Conservation (phyloP, 2,888 invertebrate species). For the Ametastegia equiseti region DNA sequence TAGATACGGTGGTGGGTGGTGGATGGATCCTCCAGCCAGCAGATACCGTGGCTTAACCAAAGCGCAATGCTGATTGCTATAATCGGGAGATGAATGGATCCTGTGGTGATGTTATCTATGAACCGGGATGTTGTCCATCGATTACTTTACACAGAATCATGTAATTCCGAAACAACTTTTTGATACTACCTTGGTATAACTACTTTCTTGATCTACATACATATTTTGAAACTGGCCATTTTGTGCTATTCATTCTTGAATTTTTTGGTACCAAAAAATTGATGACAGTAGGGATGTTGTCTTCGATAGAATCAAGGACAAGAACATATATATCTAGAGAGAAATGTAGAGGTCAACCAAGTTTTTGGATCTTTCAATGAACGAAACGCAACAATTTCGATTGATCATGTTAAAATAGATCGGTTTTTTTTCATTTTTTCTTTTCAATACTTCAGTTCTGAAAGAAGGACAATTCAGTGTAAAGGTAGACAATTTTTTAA, state of each 20-base stretch:
- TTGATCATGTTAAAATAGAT: background rate
- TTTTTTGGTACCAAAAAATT: too few species aligned
- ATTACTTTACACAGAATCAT: slow-evolving; percentile 15
- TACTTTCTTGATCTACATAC: background rate
- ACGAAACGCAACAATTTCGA: background rate
- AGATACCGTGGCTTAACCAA: slow-evolving; percentile 26
- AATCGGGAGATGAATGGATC: slow-evolving; percentile 44
- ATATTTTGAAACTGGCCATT: background rate
- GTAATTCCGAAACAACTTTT: background rate
- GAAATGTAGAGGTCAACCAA: background rate
- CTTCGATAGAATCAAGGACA: background rate
- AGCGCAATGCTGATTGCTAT: slow-evolving; percentile 39
- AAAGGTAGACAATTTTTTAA: background rate
- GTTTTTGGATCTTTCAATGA: background rate
- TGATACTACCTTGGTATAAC: background rate
- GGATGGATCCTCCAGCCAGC: slow-evolving; percentile 20
- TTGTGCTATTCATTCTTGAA: background rate
- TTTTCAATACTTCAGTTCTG: background rate
- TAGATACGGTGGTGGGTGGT: background rate
- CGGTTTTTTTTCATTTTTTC: background rate
- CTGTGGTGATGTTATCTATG: slow-evolving; percentile 29
- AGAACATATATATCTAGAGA: background rate
- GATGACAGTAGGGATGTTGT: too few species aligned
- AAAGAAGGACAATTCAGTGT: background rate
- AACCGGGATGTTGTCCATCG: background rate